Evolutionary conservation across 1,140 invertebrate genomes (phyloP).

Genomic region (Drosophila ananassae): DNA sequence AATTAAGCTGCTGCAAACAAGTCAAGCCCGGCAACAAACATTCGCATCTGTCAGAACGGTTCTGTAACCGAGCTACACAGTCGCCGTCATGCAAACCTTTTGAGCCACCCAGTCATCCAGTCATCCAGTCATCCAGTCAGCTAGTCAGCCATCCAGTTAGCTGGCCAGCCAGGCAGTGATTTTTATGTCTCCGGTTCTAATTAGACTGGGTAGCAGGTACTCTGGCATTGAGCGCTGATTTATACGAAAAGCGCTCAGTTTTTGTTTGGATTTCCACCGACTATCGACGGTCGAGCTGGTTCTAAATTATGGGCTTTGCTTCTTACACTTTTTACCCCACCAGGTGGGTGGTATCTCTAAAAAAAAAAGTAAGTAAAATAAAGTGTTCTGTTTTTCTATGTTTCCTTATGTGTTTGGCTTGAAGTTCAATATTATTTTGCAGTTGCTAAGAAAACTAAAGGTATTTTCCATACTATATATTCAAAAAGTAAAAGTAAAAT

Average conservation of each 20-base stretch:
- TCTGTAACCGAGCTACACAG: constrained; percentile 6
- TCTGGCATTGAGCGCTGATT: constrained; percentile 78
- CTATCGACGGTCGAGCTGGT: constrained; percentile 33
- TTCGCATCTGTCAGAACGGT: constrained; percentile 34
- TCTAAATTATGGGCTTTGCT: constrained; percentile 16
- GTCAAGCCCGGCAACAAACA: constrained; percentile 54
- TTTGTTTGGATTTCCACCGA: constrained; percentile 65
- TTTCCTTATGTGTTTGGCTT: too few species aligned
- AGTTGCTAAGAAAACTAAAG: too few species aligned
- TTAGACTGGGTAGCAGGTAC: constrained; percentile 67
- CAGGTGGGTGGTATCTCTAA: not conserved
- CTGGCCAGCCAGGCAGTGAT: constrained; percentile 36
- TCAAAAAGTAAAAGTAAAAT: too few species aligned
- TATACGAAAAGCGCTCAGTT: constrained; percentile 59
- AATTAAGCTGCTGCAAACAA: constrained; percentile 71
- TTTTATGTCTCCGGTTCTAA: constrained; percentile 82
- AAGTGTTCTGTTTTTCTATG: not conserved
- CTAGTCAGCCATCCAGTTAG: not conserved
- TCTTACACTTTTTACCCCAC: constrained; percentile 12
- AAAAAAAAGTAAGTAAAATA: not conserved
- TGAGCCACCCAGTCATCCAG: not conserved
- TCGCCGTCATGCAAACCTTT: constrained; percentile 2
- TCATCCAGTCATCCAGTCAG: not conserved
- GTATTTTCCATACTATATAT: too few species aligned
- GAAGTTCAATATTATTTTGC: too few species aligned